Evolutionary conservation across 2,797 vertebrate species (phyloP).

Genomic region (Setipinna tenuifilis): DNA sequence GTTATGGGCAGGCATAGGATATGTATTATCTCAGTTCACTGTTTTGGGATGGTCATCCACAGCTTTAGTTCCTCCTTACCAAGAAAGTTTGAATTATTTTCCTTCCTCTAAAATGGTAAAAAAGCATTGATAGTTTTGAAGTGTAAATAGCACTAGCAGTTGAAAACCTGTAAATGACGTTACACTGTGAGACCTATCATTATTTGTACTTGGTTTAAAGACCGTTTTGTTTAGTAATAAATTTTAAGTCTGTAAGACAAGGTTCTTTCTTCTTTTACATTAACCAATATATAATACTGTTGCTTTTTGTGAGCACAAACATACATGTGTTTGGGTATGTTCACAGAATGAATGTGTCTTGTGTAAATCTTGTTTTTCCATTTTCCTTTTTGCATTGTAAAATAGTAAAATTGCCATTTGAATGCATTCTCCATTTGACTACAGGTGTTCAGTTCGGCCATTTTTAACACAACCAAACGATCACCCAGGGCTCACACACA

Average conservation of each 20-base stretch:
- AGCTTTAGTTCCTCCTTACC: neutral
- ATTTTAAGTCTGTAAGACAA: neutral
- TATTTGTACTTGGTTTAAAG: neutral
- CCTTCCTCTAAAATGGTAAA: neutral
- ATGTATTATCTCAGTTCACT: neutral
- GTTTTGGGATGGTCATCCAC: neutral
- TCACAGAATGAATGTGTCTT: neutral
- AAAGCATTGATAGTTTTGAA: neutral
- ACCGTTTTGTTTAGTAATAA: neutral
- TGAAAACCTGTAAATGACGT: neutral
- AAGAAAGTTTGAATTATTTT: neutral
- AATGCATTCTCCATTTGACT: neutral
- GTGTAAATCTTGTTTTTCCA: neutral
- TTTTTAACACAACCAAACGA: neutral
- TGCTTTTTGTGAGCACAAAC: neutral
- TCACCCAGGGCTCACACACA: neutral
- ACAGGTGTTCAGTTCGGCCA: neutral
- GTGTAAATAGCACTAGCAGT: neutral
- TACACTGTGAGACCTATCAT: neutral
- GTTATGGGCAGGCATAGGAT: neutral
- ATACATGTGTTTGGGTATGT: neutral
- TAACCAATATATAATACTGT: too few species aligned
- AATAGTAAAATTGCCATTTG: neutral
- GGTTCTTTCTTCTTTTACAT: neutral
- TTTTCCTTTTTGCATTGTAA: conserved; percentile 1